phyloP scores from a whole-genome alignment of 2,797 vertebrate genomes.

The Typhlichthys eigenmanni region DNA sequence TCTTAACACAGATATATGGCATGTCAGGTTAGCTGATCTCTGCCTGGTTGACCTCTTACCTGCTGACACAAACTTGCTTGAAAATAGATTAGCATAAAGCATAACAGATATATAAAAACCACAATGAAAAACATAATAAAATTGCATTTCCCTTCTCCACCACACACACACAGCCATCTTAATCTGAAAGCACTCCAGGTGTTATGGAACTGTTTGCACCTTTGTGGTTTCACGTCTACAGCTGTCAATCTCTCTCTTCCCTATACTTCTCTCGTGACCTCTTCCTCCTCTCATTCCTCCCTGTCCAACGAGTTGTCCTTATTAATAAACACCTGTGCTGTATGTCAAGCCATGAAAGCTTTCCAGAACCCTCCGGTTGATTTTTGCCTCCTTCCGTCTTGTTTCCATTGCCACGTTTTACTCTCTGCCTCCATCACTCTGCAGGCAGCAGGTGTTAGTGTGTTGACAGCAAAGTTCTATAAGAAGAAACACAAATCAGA shows the following conservation, averaged over 20 bases:
- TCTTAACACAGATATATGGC: no score
- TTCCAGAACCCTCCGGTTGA: background rate
- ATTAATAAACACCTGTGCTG: background rate
- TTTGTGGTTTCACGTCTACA: conserved; percentile 35
- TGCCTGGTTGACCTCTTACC: conserved; percentile 54
- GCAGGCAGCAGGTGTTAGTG: background rate
- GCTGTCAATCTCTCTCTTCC: conserved; percentile 32
- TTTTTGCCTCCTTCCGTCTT: background rate
- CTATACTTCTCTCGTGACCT: conserved; percentile 25
- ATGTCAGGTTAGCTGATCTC: conserved; percentile 44
- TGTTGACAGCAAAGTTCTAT: background rate
- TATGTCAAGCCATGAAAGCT: background rate
- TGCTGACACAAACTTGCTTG: conserved; percentile 6
- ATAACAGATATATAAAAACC: no score
- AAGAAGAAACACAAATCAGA: background rate
- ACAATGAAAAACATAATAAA: background rate
- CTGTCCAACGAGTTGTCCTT: conserved; percentile 12
- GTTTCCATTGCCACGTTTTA: background rate
- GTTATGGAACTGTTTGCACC: conserved; percentile 40
- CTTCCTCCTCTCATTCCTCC: background rate
- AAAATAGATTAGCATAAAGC: no score
- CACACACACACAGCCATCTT: conserved; percentile 19
- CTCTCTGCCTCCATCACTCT: background rate
- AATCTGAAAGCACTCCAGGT: conserved; percentile 48
- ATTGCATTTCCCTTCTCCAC: no score